phyloP scores from a whole-genome alignment of 2,113 vertebrate genomes.

The Tiliqua scincoides region DNA sequence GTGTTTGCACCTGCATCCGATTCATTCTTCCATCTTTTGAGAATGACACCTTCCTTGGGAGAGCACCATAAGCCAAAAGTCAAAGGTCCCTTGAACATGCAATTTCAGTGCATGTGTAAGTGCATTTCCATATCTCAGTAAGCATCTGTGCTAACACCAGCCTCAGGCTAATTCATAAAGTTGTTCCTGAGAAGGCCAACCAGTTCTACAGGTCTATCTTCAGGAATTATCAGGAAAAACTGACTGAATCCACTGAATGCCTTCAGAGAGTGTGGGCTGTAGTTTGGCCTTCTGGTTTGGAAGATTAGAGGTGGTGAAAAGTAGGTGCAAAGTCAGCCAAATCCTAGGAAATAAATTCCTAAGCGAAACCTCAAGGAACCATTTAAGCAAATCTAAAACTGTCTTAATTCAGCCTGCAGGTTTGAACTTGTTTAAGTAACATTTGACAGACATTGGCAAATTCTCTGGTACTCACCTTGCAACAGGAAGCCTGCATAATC shows the following conservation, averaged over 20 bases:
- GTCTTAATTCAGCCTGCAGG: not conserved
- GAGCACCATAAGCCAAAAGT: too few species aligned
- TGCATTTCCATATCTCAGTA: too few species aligned
- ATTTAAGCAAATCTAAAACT: conserved; percentile 14
- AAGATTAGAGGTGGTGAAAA: not conserved
- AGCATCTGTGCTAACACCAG: too few species aligned
- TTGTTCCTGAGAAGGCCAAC: not conserved
- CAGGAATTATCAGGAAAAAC: not conserved
- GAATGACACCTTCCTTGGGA: too few species aligned
- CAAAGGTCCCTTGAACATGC: too few species aligned
- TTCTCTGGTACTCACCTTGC: conserved; percentile 78
- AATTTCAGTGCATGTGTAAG: too few species aligned
- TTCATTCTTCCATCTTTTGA: too few species aligned
- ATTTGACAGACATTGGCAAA: not conserved
- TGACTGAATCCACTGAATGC: not conserved
- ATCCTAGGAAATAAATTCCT: not conserved
- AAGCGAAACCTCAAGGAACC: not conserved
- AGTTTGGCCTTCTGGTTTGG: not conserved
- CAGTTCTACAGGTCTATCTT: not conserved
- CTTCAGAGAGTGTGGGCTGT: not conserved
- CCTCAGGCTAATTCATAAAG: too few species aligned
- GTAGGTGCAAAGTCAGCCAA: not conserved
- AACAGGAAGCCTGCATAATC: conserved; percentile 81
- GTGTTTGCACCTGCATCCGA: too few species aligned
- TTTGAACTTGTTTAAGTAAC: not conserved